phyloP scores from a whole-genome alignment of 2,113 vertebrate genomes.

The Psilopsiagon aurifrons region DNA sequence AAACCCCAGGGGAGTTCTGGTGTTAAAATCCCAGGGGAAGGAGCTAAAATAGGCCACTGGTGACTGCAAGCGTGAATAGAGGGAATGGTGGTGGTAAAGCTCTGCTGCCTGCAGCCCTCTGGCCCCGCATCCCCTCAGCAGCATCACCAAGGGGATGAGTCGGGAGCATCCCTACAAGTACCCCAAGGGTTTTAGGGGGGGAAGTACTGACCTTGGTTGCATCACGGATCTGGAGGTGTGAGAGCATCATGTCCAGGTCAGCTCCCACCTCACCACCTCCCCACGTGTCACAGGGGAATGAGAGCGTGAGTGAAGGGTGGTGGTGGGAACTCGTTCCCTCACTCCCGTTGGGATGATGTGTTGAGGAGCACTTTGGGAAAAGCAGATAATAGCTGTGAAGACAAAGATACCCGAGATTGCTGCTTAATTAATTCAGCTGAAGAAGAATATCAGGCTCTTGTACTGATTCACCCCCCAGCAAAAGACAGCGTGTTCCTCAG shows the following conservation, averaged over 20 bases:
- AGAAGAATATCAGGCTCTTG: conserved; percentile 30
- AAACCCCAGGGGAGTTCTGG: accelerated
- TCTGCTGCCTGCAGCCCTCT: not conserved
- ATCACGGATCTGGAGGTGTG: accelerated
- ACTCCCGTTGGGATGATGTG: not conserved
- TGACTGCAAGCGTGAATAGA: not conserved
- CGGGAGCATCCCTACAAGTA: not conserved
- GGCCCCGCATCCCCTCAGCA: not conserved
- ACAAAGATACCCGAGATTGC: conserved; percentile 31
- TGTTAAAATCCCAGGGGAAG: not conserved
- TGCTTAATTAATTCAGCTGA: conserved; percentile 56
- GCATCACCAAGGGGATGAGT: not conserved
- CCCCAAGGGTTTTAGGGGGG: not conserved
- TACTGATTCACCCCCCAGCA: conserved; percentile 50
- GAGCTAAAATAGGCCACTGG: not conserved
- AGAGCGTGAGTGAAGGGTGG: not conserved
- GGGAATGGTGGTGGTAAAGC: not conserved
- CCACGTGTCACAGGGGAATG: accelerated
- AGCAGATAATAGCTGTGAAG: conserved; percentile 49
- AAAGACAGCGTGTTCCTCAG: conserved; percentile 53
- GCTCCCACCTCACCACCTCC: not conserved
- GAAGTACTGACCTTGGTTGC: not conserved
- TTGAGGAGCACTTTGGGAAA: not conserved
- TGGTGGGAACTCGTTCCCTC: not conserved
- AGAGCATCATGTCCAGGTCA: not conserved